A percentile compares a stretch with the other conserved stretches of the same genome.
phyloP scores from a whole-genome alignment of 2,113 vertebrate genomes.

The Haplotaxodon microlepis region DNA sequence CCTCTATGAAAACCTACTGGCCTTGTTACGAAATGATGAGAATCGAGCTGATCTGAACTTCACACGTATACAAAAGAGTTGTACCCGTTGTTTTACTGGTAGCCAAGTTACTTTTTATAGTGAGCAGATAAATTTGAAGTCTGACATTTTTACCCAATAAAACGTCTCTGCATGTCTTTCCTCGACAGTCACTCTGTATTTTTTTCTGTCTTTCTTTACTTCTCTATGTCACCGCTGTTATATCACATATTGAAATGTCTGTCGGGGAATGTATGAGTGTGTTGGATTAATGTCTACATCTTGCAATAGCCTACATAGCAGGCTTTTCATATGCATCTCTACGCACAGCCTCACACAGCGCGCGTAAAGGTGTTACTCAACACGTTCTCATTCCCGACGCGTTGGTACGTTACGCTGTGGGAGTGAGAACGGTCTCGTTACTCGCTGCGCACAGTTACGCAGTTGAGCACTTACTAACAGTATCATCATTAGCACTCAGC shows the following conservation, averaged over 20 bases:
- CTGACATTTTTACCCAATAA: not conserved
- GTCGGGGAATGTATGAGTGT: not conserved
- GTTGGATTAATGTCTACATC: not conserved
- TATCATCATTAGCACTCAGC: not conserved
- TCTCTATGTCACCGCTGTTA: not conserved
- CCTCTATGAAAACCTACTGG: not conserved
- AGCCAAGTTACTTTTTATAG: not conserved
- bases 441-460: not conserved
- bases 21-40: not conserved
- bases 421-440: not conserved
- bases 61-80: not conserved
- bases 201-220: not conserved
- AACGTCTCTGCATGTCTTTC: not conserved
- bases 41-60: not conserved
- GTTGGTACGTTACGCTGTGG: not conserved
- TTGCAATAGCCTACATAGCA: not conserved
- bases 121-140: not conserved
- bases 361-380: not conserved
- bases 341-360: not conserved
- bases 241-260: not conserved
- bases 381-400: not conserved
- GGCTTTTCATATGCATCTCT: not conserved
- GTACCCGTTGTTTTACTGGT: not conserved
- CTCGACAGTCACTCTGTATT: not conserved
- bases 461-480: not conserved